These are phyloP conservation scores for Sus cebifrons DNA, from an alignment of 2,797 vertebrate species.

Conservation along the genomic window DNA sequence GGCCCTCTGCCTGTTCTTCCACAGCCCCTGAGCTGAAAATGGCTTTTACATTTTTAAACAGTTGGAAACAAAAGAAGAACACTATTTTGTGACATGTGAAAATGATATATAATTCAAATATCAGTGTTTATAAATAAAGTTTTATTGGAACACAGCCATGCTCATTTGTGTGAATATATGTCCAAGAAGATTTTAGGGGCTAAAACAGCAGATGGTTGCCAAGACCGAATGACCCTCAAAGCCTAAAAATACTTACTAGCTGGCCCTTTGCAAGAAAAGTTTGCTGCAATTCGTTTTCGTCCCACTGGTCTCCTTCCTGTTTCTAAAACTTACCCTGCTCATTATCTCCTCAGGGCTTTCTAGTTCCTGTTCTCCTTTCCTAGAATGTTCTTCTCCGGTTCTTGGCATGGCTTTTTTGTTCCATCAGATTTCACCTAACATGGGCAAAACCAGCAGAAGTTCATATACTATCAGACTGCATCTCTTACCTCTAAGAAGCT, in stretches of 20 bases:
- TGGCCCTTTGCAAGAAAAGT: not conserved
- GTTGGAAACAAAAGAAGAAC: not conserved
- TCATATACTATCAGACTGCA: not conserved
- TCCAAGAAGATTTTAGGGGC: not conserved
- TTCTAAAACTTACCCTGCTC: not conserved
- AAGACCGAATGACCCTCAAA: not conserved
- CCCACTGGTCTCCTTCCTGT: not conserved
- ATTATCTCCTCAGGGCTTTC: not conserved
- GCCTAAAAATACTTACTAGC: constrained; percentile 6
- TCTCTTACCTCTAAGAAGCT: not conserved
- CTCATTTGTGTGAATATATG: not conserved
- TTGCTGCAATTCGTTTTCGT: not conserved
- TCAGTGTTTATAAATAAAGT: constrained; percentile 32
- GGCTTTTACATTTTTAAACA: not conserved
- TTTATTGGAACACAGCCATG: not conserved
- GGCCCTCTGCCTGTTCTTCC: not conserved
- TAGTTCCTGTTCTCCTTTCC: constrained; percentile 34
- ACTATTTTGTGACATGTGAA: not conserved
- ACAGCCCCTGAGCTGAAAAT: not conserved
- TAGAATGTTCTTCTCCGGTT: not conserved
- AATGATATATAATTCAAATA: constrained; percentile 13
- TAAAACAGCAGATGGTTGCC: not conserved
- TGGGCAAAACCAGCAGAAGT: not conserved
- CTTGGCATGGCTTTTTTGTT: not conserved
- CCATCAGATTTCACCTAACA: not conserved